These are phyloP conservation scores for Tuta absoluta DNA, from an alignment of 2,888 invertebrate genomes.

Conservation along the genomic window DNA sequence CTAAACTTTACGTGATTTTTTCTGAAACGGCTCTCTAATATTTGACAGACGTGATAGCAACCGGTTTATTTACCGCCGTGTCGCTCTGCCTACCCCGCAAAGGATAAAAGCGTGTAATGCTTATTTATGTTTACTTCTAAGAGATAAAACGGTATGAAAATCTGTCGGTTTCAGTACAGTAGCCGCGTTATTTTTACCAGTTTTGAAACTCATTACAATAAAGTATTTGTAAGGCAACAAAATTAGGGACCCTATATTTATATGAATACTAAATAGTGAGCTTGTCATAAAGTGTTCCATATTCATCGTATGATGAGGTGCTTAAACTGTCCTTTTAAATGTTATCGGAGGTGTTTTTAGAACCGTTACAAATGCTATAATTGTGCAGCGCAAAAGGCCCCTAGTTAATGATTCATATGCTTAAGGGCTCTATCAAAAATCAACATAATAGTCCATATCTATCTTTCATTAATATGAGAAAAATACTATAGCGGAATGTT, in stretches of 20 bases:
- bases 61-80: no score
- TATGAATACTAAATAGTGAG: constrained; percentile 3
- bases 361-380: constrained; percentile 17
- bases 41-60: no score
- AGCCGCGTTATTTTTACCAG: no score
- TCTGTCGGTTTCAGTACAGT: no score
- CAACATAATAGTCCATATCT: not conserved
- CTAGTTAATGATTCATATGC: constrained; percentile 5
- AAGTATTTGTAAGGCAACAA: not conserved
- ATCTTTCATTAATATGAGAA: not conserved
- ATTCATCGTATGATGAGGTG: constrained; percentile 8
- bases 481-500: not conserved
- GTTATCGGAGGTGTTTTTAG: constrained; percentile 9
- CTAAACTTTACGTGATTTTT: no score
- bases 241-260: not conserved
- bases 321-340: constrained; percentile 13
- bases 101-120: no score
- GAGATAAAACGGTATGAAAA: no score
- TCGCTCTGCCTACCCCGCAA: no score
- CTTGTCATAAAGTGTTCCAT: constrained; percentile 6
- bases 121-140: no score
- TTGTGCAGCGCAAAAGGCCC: constrained; percentile 9
- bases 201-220: not conserved
- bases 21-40: no score
- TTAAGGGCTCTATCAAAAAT: constrained; percentile 12